A percentile compares a stretch with the other conserved stretches of the same genome.
Conservation (phyloP, 2,888 invertebrate species). For the Drosophila gaucha region DNA sequence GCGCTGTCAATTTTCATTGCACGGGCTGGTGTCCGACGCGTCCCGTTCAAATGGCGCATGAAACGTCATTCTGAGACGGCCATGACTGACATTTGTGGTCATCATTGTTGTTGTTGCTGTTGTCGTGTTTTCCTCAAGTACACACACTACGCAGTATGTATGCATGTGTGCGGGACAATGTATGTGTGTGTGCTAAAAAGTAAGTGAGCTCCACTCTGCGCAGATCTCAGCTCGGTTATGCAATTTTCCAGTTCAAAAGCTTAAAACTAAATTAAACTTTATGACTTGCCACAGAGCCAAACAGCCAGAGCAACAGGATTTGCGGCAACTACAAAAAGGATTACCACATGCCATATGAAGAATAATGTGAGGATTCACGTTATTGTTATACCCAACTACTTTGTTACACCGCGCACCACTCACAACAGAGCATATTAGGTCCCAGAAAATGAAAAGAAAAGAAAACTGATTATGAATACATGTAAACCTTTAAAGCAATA, state of each 20-base stretch:
- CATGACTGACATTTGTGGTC: constrained; percentile 63
- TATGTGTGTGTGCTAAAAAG: constrained; percentile 45
- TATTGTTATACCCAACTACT: constrained; percentile 44
- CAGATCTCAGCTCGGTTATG: constrained; percentile 53
- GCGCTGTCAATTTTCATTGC: constrained; percentile 63
- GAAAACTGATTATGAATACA: too few relatives aligned
- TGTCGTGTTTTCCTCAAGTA: constrained; percentile 28
- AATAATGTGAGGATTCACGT: constrained; percentile 63
- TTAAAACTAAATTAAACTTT: constrained; percentile 80
- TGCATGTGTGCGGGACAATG: background rate
- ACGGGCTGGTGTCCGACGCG: constrained; percentile 33
- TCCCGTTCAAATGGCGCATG: constrained; percentile 63
- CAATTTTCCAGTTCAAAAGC: constrained; percentile 81
- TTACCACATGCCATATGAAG: constrained; percentile 74
- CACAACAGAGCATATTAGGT: background rate
- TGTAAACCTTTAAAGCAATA: too few relatives aligned
- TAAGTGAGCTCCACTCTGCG: constrained; percentile 47
- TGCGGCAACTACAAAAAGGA: constrained; percentile 76
- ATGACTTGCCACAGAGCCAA: constrained; percentile 68
- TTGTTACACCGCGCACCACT: background rate
- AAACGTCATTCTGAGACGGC: constrained; percentile 53
- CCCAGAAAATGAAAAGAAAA: too few relatives aligned
- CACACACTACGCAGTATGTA: background rate
- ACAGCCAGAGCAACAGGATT: constrained; percentile 61
- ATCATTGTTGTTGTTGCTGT: constrained; percentile 16